Conservation (phyloP, 2,888 invertebrate species). For the Gryllus longicercus region DNA sequence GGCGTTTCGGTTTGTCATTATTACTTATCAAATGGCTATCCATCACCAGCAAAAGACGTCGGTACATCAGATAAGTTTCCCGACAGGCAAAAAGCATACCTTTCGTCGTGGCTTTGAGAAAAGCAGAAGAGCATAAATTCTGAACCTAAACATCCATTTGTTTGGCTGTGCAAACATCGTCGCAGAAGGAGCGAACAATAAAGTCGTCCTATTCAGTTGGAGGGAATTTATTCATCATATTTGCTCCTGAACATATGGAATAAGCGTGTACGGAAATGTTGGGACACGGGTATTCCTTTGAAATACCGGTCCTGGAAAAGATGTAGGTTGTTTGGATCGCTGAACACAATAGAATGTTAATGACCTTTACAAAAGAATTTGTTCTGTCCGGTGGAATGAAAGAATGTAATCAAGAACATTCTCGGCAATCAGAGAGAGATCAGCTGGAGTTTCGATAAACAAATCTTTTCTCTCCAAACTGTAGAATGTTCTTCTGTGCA, state of each 20-base stretch:
- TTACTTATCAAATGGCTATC: too few species aligned
- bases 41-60: too few species aligned
- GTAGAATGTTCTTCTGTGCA: background rate
- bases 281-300: background rate
- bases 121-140: background rate
- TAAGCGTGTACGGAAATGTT: background rate
- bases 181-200: background rate
- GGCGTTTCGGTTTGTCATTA: too few species aligned
- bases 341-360: background rate
- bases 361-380: background rate
- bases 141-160: background rate
- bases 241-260: background rate
- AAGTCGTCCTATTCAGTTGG: background rate
- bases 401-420: slow-evolving; percentile 17
- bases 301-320: background rate
- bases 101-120: too few species aligned
- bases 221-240: slow-evolving; percentile 2
- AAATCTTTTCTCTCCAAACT: background rate
- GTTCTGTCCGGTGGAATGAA: background rate
- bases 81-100: too few species aligned
- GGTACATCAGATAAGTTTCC: too few species aligned
- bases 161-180: background rate
- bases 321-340: background rate
- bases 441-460: background rate
- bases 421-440: slow-evolving; percentile 17